Base-by-base conservation (phyloP, 1,140 invertebrate genomes). In the Euborellia annulipes region DNA sequence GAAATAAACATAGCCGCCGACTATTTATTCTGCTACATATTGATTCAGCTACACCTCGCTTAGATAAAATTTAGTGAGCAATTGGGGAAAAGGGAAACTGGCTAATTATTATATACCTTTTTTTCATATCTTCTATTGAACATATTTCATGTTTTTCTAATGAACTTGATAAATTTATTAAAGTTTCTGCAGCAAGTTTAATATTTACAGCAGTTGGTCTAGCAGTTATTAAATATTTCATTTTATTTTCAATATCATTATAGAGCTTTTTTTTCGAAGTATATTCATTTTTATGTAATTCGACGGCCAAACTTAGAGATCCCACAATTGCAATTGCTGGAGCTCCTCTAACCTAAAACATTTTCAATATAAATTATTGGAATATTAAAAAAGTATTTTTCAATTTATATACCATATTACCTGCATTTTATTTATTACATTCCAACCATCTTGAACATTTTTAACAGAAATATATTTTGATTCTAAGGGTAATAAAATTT, bases 181-280 rank as follows among this genome's bases (percentile, higher is more conserved):
- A 65, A 43, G 81, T 72, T 48, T 83, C 74, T 11, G 85, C 79
- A 43, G 89, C 88, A 51, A 80, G 75, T 62, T 82, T 81, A 70
- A 98, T 90, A 65, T 98, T 98, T 16, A 98, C 91, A 52, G 94
- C 94, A 40, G 94, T 98, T 22, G 94, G 92, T 50, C 94, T 69
- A 3, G 94, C 82, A 1, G 88, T 85, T 23, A 93, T 75, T 44
- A 98, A 70, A 66, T 91, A 91, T 56, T 88, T 76, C 37, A 96
- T 67, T 67, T 87, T 85, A 44, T 78, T 72, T 59, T 76, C 73
- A 44, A 95, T 74, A 64, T 83, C 82, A 57, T 78, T 66, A 22
- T 73, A 64, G 45, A 96, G 66, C 20, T 72, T 67, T 54, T 78
- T 72, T 59, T 83, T 82, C 42, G 74, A 69, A 14, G 64, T 61